Evolutionary conservation across 2,797 vertebrate species (phyloP).

Genomic region (Poecilia wingei): DNA sequence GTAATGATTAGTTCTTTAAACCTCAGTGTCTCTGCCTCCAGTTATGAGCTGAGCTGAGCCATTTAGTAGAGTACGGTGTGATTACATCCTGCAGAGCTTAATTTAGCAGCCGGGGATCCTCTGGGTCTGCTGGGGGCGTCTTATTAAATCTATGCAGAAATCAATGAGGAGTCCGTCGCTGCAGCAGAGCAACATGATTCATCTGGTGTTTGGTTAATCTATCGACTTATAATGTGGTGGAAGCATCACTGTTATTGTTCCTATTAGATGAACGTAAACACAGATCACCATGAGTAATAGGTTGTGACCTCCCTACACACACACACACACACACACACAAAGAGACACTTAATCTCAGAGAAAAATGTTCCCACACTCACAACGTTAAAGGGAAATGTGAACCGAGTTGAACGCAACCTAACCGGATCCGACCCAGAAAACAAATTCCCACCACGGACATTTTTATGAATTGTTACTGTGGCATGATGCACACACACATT

Average conservation of each 20-base stretch:
- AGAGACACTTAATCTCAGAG: slow-evolving; percentile 18
- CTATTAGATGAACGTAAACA: slow-evolving; percentile 69
- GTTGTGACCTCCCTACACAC: slow-evolving; percentile 42
- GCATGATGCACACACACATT: neutral
- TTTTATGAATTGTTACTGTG: neutral
- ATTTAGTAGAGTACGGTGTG: slow-evolving; percentile 60
- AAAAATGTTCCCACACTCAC: slow-evolving; percentile 7
- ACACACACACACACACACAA: neutral
- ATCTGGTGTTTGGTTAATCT: slow-evolving; percentile 67
- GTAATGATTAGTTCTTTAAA: neutral
- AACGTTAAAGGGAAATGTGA: neutral
- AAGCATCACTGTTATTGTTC: slow-evolving; percentile 68
- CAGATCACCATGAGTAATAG: slow-evolving; percentile 59
- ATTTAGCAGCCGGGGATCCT: slow-evolving; percentile 69
- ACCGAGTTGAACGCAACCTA: neutral
- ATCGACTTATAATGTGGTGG: slow-evolving; percentile 69
- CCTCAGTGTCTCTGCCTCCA: neutral
- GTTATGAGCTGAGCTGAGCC: slow-evolving; percentile 26
- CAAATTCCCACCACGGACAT: neutral
- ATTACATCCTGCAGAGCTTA: slow-evolving; percentile 62
- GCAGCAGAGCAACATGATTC: slow-evolving; percentile 55
- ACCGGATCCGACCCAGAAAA: neutral
- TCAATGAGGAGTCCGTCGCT: slow-evolving; percentile 73
- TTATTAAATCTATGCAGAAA: slow-evolving; percentile 78
- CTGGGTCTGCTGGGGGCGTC: slow-evolving; percentile 59